These are phyloP conservation scores for Azorinus chamasolen DNA, from an alignment of 2,888 invertebrate genomes.

Conservation along the genomic window DNA sequence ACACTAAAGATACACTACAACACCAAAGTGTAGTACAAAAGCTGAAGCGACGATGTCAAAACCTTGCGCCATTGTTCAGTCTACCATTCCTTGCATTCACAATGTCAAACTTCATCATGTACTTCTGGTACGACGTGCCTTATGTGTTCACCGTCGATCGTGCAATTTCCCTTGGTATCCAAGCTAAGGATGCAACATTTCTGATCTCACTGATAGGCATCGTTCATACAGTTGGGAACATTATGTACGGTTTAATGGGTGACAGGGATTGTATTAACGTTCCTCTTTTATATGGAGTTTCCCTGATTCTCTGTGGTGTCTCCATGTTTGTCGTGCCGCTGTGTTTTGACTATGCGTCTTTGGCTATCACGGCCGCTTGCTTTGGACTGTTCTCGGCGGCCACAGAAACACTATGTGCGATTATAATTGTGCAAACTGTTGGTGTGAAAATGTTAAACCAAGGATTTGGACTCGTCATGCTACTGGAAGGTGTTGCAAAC, in stretches of 20 bases:
- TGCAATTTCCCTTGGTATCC: conserved; percentile 88
- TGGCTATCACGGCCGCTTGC: conserved; percentile 66
- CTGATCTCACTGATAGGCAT: conserved; percentile 92
- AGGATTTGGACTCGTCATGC: conserved; percentile 94
- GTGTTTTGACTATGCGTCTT: conserved; percentile 55
- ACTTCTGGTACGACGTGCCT: conserved; percentile 96
- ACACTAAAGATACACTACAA: too few relatives aligned
- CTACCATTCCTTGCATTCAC: conserved; percentile 49
- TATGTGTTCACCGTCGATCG: conserved; percentile 97
- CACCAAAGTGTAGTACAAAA: too few relatives aligned
- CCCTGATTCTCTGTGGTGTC: conserved; percentile 88
- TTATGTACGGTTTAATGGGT: conserved; percentile 93
- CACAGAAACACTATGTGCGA: conserved; percentile 94
- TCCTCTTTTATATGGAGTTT: conserved; percentile 92
- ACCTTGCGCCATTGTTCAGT: too few relatives aligned
- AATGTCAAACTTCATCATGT: conserved; percentile 93
- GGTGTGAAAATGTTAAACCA: conserved; percentile 96
- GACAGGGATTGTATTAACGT: conserved; percentile 93
- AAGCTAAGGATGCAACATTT: conserved; percentile 88
- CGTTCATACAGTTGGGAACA: conserved; percentile 93
- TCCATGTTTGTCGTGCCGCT: conserved; percentile 75
- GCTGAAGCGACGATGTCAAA: too few relatives aligned
- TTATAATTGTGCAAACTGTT: conserved; percentile 95
- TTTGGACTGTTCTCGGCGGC: conserved; percentile 96
- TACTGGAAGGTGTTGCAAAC: conserved; percentile 96